Evolutionary conservation across 2,113 vertebrate genomes (phyloP).

Genomic region (Nettapus auritus): DNA sequence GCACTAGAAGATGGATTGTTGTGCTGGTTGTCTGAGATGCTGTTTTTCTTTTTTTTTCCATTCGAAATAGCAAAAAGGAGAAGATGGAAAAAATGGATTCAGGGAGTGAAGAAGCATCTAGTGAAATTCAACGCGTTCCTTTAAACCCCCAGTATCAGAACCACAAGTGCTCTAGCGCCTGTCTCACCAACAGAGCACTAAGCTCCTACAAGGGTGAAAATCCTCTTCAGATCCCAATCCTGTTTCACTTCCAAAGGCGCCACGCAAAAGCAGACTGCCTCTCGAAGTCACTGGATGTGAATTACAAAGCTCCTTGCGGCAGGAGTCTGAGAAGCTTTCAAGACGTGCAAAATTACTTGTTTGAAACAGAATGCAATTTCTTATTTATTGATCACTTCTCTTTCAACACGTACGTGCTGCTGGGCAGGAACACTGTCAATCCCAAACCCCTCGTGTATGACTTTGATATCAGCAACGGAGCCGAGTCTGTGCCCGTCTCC

Average conservation of each 20-base stretch:
- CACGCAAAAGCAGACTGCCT: constrained; percentile 73
- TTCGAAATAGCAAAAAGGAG: constrained; percentile 48
- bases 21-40: background rate
- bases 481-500: constrained; percentile 84
- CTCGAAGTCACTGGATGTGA: constrained; percentile 73
- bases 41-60: background rate
- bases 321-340: constrained; percentile 80
- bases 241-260: constrained; percentile 85
- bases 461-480: constrained; percentile 87
- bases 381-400: constrained; percentile 91
- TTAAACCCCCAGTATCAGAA: constrained; percentile 32
- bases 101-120: constrained; percentile 9
- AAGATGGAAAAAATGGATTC: background rate
- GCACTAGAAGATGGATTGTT: background rate
- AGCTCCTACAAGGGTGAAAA: constrained; percentile 80
- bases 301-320: constrained; percentile 91
- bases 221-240: constrained; percentile 86
- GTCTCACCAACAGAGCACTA: constrained; percentile 71
- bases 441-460: constrained; percentile 73
- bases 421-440: constrained; percentile 69
- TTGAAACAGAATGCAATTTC: constrained; percentile 81
- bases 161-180: constrained; percentile 81
- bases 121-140: background rate
- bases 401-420: constrained; percentile 83
- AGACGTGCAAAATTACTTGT: constrained; percentile 86